Conservation (phyloP, 2,113 vertebrate species). For the Nesogale talazaci region DNA sequence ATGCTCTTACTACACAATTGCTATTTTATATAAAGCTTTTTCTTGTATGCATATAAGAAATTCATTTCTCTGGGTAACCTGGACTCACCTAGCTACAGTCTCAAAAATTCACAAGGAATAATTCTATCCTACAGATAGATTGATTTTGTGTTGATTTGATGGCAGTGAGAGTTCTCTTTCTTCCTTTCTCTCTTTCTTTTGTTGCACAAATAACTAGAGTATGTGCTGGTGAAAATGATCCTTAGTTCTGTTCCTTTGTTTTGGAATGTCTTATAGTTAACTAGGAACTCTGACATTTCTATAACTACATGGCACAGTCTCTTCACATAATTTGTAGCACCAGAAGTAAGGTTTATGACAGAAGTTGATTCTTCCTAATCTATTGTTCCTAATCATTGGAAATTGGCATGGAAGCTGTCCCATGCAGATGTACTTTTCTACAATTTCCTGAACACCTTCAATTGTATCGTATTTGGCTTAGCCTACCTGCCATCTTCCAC, state of each 20-base stretch:
- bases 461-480: slow-evolving; percentile 50
- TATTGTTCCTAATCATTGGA: slow-evolving; percentile 51
- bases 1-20: too few relatives aligned
- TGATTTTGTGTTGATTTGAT: too few relatives aligned
- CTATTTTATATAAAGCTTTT: too few relatives aligned
- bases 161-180: too few relatives aligned
- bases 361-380: slow-evolving; percentile 13
- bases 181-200: too few relatives aligned
- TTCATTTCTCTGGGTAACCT: too few relatives aligned
- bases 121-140: too few relatives aligned
- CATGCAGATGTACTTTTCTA: slow-evolving; percentile 52
- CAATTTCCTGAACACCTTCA: slow-evolving; percentile 70
- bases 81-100: too few relatives aligned
- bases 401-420: slow-evolving; percentile 59
- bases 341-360: slow-evolving; percentile 65
- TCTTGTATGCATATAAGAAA: too few relatives aligned
- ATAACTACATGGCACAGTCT: not conserved
- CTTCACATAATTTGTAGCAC: slow-evolving; percentile 74
- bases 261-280: not conserved
- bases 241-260: not conserved
- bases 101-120: too few relatives aligned
- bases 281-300: not conserved
- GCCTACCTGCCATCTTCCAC: not conserved
- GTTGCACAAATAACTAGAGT: not conserved
- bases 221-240: not conserved